Evolutionary conservation across 2,113 vertebrate genomes (phyloP).

Genomic region (Megaceryle torquata): DNA sequence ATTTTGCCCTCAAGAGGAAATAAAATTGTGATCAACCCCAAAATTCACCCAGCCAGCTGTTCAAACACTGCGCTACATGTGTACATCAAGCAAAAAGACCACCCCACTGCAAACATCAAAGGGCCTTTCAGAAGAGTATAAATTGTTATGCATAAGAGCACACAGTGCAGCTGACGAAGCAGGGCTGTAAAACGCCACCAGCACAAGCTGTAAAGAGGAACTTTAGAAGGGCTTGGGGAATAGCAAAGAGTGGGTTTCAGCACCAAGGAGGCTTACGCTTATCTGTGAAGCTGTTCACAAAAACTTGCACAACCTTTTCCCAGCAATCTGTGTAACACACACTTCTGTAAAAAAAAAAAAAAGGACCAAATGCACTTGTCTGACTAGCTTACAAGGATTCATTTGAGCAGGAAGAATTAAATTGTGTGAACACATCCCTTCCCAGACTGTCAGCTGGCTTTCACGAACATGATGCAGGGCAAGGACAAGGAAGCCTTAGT

Average conservation of each 20-base stretch:
- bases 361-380: background rate
- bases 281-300: background rate
- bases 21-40: background rate
- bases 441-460: background rate
- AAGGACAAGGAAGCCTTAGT: background rate
- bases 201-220: background rate
- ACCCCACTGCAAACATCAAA: background rate
- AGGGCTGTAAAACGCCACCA: background rate
- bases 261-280: background rate
- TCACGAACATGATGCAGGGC: background rate
- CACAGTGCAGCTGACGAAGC: background rate
- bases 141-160: background rate
- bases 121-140: background rate
- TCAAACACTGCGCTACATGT: accelerated
- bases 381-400: background rate
- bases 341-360: background rate
- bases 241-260: background rate
- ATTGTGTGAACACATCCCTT: background rate
- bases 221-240: background rate
- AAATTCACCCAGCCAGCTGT: background rate
- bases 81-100: background rate
- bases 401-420: background rate
- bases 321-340: background rate
- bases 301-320: background rate
- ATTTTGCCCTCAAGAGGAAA: background rate